A percentile compares a stretch with the other conserved stretches of the same genome.
phyloP scores from a whole-genome alignment of 1,140 invertebrate species.

The Papilio machaon region DNA sequence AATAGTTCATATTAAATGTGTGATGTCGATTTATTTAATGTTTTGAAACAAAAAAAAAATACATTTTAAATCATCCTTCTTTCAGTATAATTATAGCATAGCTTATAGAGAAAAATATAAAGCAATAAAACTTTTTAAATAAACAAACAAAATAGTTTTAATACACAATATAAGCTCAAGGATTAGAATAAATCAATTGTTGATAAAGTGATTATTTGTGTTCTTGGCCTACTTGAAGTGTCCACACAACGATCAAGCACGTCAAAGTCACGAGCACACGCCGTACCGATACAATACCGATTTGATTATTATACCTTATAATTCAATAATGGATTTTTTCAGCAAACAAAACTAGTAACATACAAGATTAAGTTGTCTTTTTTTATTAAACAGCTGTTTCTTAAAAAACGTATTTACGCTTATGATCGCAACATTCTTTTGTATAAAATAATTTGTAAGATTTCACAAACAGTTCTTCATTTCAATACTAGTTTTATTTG shows the following conservation, averaged over 20 bases:
- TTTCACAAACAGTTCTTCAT: too few species aligned
- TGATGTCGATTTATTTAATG: too few species aligned
- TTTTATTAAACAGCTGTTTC: neutral
- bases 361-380: neutral
- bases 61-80: too few species aligned
- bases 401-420: too few species aligned
- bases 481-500: neutral
- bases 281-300: neutral
- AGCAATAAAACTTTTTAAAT: too few species aligned
- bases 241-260: neutral
- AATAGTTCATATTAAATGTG: neutral
- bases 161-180: neutral
- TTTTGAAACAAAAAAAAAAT: too few species aligned
- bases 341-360: neutral
- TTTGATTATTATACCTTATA: neutral
- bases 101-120: too few species aligned
- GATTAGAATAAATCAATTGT: neutral
- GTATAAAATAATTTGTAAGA: too few species aligned
- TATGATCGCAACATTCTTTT: too few species aligned
- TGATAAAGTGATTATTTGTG: neutral
- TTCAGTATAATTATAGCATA: too few species aligned
- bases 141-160: neutral
- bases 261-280: slow-evolving; percentile 15
- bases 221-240: neutral
- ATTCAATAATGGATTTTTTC: neutral